These are phyloP conservation scores for Masticophis lateralis DNA, from an alignment of 2,797 vertebrate genomes.

Conservation along the genomic window DNA sequence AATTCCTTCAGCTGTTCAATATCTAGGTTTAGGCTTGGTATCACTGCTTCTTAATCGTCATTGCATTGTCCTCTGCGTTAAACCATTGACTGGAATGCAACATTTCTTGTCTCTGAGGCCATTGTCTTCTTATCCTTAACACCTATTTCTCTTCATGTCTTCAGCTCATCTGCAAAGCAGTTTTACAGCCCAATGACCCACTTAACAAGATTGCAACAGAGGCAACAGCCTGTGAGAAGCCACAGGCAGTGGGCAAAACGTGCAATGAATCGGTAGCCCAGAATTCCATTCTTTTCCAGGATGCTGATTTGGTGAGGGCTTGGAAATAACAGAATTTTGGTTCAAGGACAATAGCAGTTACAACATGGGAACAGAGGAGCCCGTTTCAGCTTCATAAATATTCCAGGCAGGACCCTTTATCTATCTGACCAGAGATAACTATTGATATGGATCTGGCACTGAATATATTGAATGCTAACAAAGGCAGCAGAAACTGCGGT, in stretches of 20 bases:
- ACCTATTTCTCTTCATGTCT: conserved; percentile 17
- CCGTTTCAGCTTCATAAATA: background rate
- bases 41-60: background rate
- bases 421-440: background rate
- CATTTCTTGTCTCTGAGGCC: background rate
- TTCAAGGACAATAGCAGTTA: background rate
- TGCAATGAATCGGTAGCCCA: conserved; percentile 78
- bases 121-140: rapidly evolving
- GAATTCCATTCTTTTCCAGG: conserved; percentile 78
- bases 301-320: conserved; percentile 83
- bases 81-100: background rate
- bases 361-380: background rate
- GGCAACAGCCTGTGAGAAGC: conserved; percentile 24
- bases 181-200: conserved; percentile 70
- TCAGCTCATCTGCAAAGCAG: conserved; percentile 84
- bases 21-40: background rate
- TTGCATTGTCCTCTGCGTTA: background rate
- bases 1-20: background rate
- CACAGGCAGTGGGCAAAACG: conserved; percentile 65
- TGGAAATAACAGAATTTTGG: background rate
- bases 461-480: no score
- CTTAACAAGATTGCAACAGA: background rate
- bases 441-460: background rate
- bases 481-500: background rate
- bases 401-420: background rate